These are phyloP conservation scores for Lepisosteus osseus DNA, from an alignment of 2,113 vertebrate genomes.

Conservation along the genomic window DNA sequence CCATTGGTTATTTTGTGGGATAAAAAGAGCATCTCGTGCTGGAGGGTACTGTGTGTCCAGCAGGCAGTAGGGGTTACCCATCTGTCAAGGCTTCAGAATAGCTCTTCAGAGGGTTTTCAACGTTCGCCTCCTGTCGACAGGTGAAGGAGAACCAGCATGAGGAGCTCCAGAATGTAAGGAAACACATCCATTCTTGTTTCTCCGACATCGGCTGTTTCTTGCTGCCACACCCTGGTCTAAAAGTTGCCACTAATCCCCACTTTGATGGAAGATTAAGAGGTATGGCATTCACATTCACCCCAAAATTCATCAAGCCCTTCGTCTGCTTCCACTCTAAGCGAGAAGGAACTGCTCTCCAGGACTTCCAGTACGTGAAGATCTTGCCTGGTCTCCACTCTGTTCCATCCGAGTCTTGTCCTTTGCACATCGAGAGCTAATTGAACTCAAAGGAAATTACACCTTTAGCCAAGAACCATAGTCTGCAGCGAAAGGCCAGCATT, in stretches of 20 bases:
- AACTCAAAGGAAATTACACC: no score
- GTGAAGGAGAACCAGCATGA: conserved; percentile 85
- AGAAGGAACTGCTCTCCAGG: no score
- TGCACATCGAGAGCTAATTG: no score
- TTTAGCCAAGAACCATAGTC: no score
- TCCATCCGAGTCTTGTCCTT: not conserved
- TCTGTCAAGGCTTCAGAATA: no score
- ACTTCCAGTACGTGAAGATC: no score
- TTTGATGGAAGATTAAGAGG: conserved; percentile 80
- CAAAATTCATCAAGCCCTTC: conserved; percentile 15
- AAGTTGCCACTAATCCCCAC: conserved; percentile 80
- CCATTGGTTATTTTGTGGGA: no score
- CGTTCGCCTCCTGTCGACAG: conserved; percentile 44
- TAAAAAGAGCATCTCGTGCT: no score
- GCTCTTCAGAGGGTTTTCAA: not conserved
- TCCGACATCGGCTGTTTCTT: conserved; percentile 81
- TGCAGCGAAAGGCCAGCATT: no score
- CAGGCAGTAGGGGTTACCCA: no score
- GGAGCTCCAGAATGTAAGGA: conserved; percentile 86
- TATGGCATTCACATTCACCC: conserved; percentile 16
- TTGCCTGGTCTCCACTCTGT: no score
- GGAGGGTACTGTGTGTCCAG: no score
- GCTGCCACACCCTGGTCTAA: conserved; percentile 83
- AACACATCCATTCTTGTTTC: conserved; percentile 88
- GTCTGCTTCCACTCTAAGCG: not conserved